Evolutionary conservation across 2,113 vertebrate genomes (phyloP).

Genomic region (Syngnathus scovelli): DNA sequence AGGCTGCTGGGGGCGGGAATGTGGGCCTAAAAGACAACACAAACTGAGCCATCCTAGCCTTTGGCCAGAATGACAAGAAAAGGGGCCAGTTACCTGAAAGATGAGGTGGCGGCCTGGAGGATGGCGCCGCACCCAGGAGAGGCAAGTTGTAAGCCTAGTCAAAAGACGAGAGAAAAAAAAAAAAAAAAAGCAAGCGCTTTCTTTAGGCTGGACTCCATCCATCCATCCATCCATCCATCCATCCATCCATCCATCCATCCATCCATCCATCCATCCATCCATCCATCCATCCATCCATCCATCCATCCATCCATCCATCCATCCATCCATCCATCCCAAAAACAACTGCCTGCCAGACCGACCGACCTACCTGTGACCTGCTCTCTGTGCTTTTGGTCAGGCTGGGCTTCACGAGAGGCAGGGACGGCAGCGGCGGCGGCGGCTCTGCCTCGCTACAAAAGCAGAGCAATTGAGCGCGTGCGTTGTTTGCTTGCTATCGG

Average conservation of each 20-base stretch:
- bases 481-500: too few relatives aligned
- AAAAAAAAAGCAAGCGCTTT: not conserved
- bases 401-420: slow-evolving; percentile 19
- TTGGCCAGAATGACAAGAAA: not conserved
- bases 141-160: slow-evolving; percentile 81
- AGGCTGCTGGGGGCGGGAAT: slow-evolving; percentile 42
- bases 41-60: too few relatives aligned
- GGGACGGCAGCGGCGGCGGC: slow-evolving; percentile 28
- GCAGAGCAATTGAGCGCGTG: not conserved
- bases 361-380: slow-evolving; percentile 35
- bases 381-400: slow-evolving; percentile 33
- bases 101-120: slow-evolving; percentile 46
- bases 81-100: slow-evolving; percentile 38
- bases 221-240: too few relatives aligned
- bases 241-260: too few relatives aligned
- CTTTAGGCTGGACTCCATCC: not conserved
- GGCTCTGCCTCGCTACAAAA: slow-evolving; percentile 43
- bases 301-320: not conserved
- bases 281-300: too few relatives aligned
- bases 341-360: too few relatives aligned
- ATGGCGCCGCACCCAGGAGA: slow-evolving; percentile 78
- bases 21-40: slow-evolving; percentile 37
- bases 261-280: not conserved
- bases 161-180: not conserved
- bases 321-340: too few relatives aligned